Evolutionary conservation across 1,140 invertebrate genomes (phyloP), one percentile per base, ranked within the genome.

Genomic region (Drosophila littoralis): DNA sequence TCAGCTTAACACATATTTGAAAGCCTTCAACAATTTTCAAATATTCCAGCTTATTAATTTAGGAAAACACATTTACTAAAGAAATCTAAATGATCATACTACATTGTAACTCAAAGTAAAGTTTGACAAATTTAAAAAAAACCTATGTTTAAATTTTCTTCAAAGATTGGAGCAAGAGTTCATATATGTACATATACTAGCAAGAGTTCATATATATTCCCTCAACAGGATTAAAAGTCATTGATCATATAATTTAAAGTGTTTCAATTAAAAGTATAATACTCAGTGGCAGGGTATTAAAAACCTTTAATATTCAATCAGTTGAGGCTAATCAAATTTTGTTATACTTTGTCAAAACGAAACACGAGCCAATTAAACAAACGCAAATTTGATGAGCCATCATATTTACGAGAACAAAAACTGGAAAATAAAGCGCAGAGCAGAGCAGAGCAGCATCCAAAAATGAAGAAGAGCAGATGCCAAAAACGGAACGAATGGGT

Each of bases 321-420:
- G 66, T 79, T 75, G 4, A 43, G 32, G 50, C 59, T 72, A 80
- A 84, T 79, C 61, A 70, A 65, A 83, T 79, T 67, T 61, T 35
- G 9, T 46, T 64, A 46, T 33, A 45, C 28, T 61, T 40, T 65
- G 60, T 38, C 57, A 69, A 70, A 65, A 42, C 9, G n/a, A 64
- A 70, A 70, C 59, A 64, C 42, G 42, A 70, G 51, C 50, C 67
- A 70, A 75, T 70, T 71, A 75, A 51, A 51, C 43, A 67, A 82
- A 81, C 78, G 74, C 72, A 52, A 61, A 86, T 78, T 86, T 66
- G 75, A 86, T 84, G 74, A 78, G 66, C 73, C 60, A 68, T 72
- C 60, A 48, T 48, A 48, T 40, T 35, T 36, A 57, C 15, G 22
- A 43, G 40, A 15, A 36, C 17, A 57, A 66, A 43, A 50, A 32